Percentiles rank a stretch among this genome's conserved stretches.
Evolutionary conservation across 2,797 vertebrate species (phyloP).

Genomic region (Fundulus diaphanus): DNA sequence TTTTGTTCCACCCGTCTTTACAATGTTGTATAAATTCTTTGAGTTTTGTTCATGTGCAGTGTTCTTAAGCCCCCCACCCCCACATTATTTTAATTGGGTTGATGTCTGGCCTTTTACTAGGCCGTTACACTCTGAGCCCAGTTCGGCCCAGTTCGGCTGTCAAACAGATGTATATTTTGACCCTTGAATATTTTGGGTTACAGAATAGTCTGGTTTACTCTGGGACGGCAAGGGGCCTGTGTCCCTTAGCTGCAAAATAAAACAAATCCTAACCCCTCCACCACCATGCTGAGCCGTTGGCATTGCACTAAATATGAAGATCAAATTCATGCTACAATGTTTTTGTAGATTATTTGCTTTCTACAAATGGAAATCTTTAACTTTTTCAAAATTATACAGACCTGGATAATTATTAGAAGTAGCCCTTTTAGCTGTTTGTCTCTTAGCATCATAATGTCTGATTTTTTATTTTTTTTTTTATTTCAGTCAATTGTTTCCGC

Average conservation of each 20-base stretch:
- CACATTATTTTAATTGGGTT: background rate
- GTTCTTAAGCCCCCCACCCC: background rate
- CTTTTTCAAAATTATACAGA: background rate
- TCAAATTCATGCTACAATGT: background rate
- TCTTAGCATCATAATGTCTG: background rate
- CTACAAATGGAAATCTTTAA: background rate
- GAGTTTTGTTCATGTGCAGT: background rate
- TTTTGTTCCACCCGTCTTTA: background rate
- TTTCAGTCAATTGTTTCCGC: background rate
- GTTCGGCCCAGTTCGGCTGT: background rate
- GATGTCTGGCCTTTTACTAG: background rate
- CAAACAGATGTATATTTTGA: background rate
- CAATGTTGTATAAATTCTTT: background rate
- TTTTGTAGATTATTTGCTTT: too few relatives aligned
- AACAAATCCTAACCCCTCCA: background rate
- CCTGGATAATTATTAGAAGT: background rate
- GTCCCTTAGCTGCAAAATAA: background rate
- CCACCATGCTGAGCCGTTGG: background rate
- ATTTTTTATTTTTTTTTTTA: background rate
- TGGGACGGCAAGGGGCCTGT: too few relatives aligned
- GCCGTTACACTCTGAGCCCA: background rate
- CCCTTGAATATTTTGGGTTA: background rate
- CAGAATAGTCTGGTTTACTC: background rate
- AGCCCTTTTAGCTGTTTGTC: background rate
- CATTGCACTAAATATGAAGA: background rate